A percentile compares a stretch with the other conserved stretches of the same genome.
These are phyloP conservation scores for Caradrina kadenii DNA, from an alignment of 2,888 invertebrate genomes.

Conservation along the genomic window DNA sequence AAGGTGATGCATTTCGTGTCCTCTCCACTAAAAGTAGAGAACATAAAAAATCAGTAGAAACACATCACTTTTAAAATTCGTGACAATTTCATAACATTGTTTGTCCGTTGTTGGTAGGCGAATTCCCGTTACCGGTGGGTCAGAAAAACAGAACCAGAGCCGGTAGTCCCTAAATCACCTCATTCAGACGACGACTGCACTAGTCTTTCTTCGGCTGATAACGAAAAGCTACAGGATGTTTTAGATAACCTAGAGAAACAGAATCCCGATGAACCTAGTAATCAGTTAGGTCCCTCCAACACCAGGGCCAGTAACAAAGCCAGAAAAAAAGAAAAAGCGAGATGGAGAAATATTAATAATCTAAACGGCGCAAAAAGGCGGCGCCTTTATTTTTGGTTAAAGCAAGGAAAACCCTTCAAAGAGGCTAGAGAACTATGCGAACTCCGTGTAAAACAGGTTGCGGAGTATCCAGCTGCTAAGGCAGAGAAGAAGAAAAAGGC, in stretches of 20 bases:
- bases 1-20: conserved; percentile 33
- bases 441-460: background rate
- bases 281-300: background rate
- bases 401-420: conserved; percentile 34
- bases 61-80: conserved; percentile 25
- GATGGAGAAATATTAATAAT: background rate
- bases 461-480: conserved; percentile 33
- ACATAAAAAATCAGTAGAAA: conserved; percentile 10
- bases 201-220: conserved; percentile 1
- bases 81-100: conserved; percentile 34
- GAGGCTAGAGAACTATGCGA: conserved; percentile 41
- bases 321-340: background rate
- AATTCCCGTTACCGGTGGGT: conserved; percentile 40
- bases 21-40: background rate
- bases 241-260: background rate
- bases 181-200: background rate
- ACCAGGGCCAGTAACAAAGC: conserved; percentile 2
- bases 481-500: conserved; percentile 5
- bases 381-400: conserved; percentile 42
- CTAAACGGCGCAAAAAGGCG: conserved; percentile 1
- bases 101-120: conserved; percentile 48
- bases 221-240: conserved; percentile 15
- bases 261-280: background rate
- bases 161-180: conserved; percentile 6
- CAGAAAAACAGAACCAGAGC: conserved; percentile 18